These are phyloP conservation scores for Hypotaenidia okinawae DNA, from an alignment of 2,797 vertebrate genomes.

Conservation along the genomic window DNA sequence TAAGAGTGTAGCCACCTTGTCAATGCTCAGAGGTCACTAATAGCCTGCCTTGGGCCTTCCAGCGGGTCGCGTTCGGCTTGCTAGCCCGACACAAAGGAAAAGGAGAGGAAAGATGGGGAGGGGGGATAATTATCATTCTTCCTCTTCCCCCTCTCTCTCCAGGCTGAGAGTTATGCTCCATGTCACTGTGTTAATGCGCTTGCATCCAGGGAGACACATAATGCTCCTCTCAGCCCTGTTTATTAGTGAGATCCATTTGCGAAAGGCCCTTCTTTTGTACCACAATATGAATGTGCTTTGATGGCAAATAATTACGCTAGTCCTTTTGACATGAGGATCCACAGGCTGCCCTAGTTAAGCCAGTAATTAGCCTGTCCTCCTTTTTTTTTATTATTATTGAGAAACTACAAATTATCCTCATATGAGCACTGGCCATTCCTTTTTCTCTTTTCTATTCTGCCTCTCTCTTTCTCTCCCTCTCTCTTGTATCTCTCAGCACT, in stretches of 20 bases:
- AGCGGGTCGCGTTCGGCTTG: constrained; percentile 84
- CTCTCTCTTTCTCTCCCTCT: constrained; percentile 67
- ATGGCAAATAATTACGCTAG: constrained; percentile 98
- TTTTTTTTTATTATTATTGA: constrained; percentile 84
- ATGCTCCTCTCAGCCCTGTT: constrained; percentile 91
- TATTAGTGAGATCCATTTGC: constrained; percentile 97
- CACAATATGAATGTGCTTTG: constrained; percentile 98
- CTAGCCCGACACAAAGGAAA: constrained; percentile 79
- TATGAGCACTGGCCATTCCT: constrained; percentile 89
- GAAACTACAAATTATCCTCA: constrained; percentile 97
- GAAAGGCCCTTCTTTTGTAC: constrained; percentile 93
- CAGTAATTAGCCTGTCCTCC: constrained; percentile 98
- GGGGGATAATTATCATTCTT: constrained; percentile 89
- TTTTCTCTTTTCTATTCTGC: constrained; percentile 77
- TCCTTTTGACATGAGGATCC: constrained; percentile 99
- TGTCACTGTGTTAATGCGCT: constrained; percentile 93
- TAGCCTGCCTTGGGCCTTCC: constrained; percentile 90
- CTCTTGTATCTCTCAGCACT: constrained; percentile 85
- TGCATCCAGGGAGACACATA: constrained; percentile 86
- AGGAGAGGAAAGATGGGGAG: constrained; percentile 70
- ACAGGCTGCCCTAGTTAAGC: constrained; percentile 97
- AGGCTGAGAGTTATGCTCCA: constrained; percentile 90
- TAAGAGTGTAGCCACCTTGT: constrained; percentile 87
- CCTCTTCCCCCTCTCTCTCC: constrained; percentile 54
- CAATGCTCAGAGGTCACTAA: constrained; percentile 94